Evolutionary conservation across 2,797 vertebrate species (phyloP), one percentile per base, ranked within the genome.

Genomic region (Lophius americanus): DNA sequence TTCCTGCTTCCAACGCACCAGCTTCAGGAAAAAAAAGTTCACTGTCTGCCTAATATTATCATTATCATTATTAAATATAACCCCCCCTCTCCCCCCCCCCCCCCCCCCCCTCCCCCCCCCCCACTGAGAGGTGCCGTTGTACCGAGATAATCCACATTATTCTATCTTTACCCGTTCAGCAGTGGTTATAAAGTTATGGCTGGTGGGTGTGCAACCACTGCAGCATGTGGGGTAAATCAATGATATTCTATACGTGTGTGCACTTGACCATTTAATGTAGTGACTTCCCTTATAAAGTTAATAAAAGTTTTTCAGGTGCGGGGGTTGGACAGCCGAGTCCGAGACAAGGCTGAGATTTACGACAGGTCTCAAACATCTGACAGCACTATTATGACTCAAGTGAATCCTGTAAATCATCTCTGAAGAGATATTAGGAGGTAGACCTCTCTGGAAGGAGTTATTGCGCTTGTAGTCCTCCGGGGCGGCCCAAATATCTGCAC

Each of bases 401-500:
- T 51, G 8, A 70, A 62, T 70, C 46, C 38, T 76, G 62, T 69
- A 75, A 78, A 78, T 83, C 60, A 79, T 10, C 13, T 8, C 49
- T 57, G 7, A 78, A 63, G 59, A 65, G 58, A 72, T 73, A 69
- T 79, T 76, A 72, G 46, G 64, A 69, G 46, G 72, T 73, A 52
- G 68, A 73, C 41, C 69, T 61, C 23, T 60, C 55, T 79, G 75
- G 51, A 74, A 64, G 52, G 65, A 78, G 52, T 83, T 71, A 77
- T 68, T 69, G 61, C 60, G 13, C 50, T 70, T 4, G 2, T 8
- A 46, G 51, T 70, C 81, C 55, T 74, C 38, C 8, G 75, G 33
- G 73, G 52, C n/a, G 1, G 57, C 56, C 42, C 83, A 77, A 83
- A 80, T 78, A 78, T 70, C 79, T 78, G 70, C 70, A 73, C 63